These are phyloP conservation scores for Python bivittatus DNA, from an alignment of 2,113 vertebrate genomes.

Conservation along the genomic window DNA sequence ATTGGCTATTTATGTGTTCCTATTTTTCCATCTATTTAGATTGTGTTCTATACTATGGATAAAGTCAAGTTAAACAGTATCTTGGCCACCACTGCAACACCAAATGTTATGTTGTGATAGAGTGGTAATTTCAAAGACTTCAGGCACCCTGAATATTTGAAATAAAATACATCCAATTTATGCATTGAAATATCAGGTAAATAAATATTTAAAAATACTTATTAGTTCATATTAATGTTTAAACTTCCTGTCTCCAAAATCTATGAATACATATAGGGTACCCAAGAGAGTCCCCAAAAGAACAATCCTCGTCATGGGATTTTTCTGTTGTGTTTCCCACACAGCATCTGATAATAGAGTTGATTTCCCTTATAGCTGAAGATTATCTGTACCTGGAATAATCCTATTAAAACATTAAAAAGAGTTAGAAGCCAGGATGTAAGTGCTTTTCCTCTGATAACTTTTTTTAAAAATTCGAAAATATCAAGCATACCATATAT, in stretches of 20 bases:
- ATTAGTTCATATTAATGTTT: not conserved
- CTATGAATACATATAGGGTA: not conserved
- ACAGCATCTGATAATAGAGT: not conserved
- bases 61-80: constrained; percentile 28
- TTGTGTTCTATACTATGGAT: constrained; percentile 8
- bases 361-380: not conserved
- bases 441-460: not conserved
- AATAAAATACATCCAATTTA: not conserved
- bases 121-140: not conserved
- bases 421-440: not conserved
- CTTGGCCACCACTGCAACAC: not conserved
- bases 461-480: not conserved
- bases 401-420: not conserved
- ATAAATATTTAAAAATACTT: not conserved
- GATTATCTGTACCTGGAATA: not conserved
- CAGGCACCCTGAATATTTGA: not conserved
- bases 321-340: not conserved
- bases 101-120: not conserved
- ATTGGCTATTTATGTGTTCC: constrained; percentile 13
- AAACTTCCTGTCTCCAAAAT: not conserved
- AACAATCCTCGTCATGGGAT: not conserved
- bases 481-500: not conserved
- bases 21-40: not conserved
- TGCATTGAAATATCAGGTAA: not conserved
- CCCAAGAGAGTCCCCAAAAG: not conserved